Evolutionary conservation across 2,113 vertebrate species (phyloP), one percentile per base, ranked within the genome.

Genomic region (Machaerirhynchus nigripectus): DNA sequence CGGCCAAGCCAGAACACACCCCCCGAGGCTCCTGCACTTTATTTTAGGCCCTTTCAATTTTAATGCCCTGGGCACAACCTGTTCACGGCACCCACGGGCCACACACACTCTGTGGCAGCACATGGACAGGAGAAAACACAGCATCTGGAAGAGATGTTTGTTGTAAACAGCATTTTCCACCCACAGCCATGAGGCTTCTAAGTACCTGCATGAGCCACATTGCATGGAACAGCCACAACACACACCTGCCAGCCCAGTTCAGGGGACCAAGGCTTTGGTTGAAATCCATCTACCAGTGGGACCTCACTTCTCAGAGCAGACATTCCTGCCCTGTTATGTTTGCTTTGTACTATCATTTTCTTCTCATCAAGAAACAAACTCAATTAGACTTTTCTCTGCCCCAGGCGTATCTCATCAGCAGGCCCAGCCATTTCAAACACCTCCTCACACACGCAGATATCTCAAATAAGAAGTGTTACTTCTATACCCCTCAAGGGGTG

Each of bases 321-420:
- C 6, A 0, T 33, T 52, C 74, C 77, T 27, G 70, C 78, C 42
- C 70, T n/a, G 15, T 9, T 46, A 14, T 42, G 55, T 80, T 95
- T 87, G 61, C 84, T 90, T 87, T 90, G 82, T 39, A 6, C 55
- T 21, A 59, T 50, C 78, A 56, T 83, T 91, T 80, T 35, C 74
- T 56, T 31, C 95, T 95, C 91, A 88, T 93, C 87, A 83, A 87
- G 94, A 90, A 96, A 87, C 50, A 95, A 96, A 95, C 93, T 88
- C 93, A 93, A 87, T 95, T 93, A 95, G 80, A 50, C 7, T 95
- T 94, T 86, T 55, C 63, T 24, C 70, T 80, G 90, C 94, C 94
- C 50, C 75, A 77, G 87, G 96, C 50, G 0, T 74, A 89, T 92
- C 93, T 94, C 73, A 94, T 91, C 91, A 95, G 75, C 50, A 87